Percentiles rank a stretch among this genome's conserved stretches.
phyloP scores from a whole-genome alignment of 2,797 vertebrate species.

The Phataginus tricuspis region DNA sequence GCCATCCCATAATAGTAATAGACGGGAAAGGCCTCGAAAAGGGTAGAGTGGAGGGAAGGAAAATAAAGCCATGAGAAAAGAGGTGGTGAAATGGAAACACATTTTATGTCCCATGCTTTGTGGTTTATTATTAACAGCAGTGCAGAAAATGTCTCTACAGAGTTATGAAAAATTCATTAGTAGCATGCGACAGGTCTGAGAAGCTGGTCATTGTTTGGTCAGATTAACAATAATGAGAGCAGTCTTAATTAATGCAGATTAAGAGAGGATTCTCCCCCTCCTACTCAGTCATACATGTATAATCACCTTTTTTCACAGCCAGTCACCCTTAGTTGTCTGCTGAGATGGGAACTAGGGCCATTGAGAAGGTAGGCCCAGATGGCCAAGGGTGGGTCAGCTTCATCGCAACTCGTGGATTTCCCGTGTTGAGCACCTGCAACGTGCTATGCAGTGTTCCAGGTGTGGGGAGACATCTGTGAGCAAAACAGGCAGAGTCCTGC shows the following conservation, averaged over 20 bases:
- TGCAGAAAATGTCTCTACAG: constrained; percentile 66
- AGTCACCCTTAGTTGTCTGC: background rate
- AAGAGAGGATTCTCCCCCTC: constrained; percentile 41
- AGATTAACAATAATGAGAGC: constrained; percentile 69
- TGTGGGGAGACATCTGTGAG: background rate
- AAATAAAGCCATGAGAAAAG: background rate
- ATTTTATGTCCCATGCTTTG: constrained; percentile 39
- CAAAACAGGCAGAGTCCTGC: background rate
- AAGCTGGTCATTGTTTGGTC: constrained; percentile 69
- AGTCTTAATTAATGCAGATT: constrained; percentile 67
- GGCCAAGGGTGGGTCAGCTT: background rate
- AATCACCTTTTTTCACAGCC: constrained; percentile 48
- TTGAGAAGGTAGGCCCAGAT: background rate
- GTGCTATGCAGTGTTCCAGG: rapidly evolving
- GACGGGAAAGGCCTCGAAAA: background rate
- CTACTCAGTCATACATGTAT: background rate
- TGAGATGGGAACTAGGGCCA: background rate
- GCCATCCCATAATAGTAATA: background rate
- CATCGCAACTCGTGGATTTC: background rate
- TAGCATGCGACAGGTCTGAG: constrained; percentile 53
- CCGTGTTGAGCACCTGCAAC: background rate
- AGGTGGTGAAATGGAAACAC: background rate
- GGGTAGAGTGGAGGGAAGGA: background rate
- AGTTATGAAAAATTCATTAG: constrained; percentile 79
- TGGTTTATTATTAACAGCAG: constrained; percentile 69